Evolutionary conservation across 2,888 invertebrate species (phyloP).

Genomic region (Drosophila mimica): DNA sequence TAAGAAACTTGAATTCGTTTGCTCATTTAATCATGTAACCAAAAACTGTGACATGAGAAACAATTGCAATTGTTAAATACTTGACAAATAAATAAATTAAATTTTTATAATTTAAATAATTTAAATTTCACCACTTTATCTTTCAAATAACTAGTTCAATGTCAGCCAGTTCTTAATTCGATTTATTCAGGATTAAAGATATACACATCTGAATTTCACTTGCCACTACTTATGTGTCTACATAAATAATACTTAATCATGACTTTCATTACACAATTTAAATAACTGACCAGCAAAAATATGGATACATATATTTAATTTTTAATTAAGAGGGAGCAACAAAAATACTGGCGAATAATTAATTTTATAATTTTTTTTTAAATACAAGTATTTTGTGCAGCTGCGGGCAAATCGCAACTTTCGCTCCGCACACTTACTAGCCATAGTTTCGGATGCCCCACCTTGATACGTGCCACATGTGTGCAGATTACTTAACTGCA

Average conservation of each 20-base stretch:
- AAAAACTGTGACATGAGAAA: background rate
- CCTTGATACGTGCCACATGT: background rate
- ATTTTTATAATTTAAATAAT: too few relatives aligned
- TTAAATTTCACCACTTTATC: background rate
- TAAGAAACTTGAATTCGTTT: background rate
- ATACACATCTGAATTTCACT: background rate
- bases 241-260: too few relatives aligned
- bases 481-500: slow-evolving; percentile 2
- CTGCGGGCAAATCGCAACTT: slow-evolving; percentile 4
- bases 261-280: too few relatives aligned
- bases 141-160: background rate
- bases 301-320: background rate
- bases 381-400: background rate
- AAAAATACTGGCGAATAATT: too few relatives aligned
- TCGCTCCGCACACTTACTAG: background rate
- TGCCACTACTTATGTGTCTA: too few relatives aligned
- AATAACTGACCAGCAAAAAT: too few relatives aligned
- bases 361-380: background rate
- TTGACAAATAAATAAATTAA: too few relatives aligned
- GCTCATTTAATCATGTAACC: background rate
- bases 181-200: background rate
- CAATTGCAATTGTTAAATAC: background rate
- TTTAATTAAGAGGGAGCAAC: background rate
- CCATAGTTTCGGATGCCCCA: background rate
- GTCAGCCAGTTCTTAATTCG: background rate